These are phyloP conservation scores for human DNA, from an alignment of 2,113 vertebrate genomes.

Conservation along the genomic window DNA sequence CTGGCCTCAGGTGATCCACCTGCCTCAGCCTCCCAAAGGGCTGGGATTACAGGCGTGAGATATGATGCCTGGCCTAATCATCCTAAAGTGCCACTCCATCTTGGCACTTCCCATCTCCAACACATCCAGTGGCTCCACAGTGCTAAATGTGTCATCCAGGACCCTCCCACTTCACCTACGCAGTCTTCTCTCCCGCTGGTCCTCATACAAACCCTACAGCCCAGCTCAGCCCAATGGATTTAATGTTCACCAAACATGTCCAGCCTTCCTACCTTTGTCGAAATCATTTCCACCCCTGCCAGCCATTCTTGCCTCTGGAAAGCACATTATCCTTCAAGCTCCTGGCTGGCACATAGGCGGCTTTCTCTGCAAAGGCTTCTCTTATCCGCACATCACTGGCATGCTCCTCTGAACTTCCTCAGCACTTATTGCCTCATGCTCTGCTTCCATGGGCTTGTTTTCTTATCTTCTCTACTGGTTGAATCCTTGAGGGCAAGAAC, in stretches of 20 bases:
- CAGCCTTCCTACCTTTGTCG: neutral
- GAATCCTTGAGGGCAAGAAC: neutral
- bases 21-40: too few species aligned
- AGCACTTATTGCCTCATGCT: neutral
- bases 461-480: neutral
- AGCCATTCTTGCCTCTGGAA: neutral
- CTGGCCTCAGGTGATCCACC: too few species aligned
- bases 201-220: neutral
- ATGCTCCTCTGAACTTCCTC: constrained; percentile 8
- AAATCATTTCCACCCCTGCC: neutral
- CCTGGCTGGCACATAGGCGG: neutral
- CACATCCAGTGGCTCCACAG: neutral
- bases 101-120: neutral
- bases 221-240: neutral
- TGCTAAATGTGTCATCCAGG: neutral
- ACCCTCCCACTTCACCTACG: neutral
- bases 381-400: neutral
- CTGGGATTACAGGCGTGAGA: too few species aligned
- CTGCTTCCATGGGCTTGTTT: neutral
- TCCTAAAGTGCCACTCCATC: neutral
- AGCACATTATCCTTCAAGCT: neutral
- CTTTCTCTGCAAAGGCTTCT: neutral
- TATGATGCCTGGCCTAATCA: neutral
- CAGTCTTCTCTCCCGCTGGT: neutral
- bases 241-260: neutral